Percentiles rank a stretch among this genome's conserved stretches.
Conservation (phyloP, 2,113 vertebrate genomes). For the Mixornis gularis region DNA sequence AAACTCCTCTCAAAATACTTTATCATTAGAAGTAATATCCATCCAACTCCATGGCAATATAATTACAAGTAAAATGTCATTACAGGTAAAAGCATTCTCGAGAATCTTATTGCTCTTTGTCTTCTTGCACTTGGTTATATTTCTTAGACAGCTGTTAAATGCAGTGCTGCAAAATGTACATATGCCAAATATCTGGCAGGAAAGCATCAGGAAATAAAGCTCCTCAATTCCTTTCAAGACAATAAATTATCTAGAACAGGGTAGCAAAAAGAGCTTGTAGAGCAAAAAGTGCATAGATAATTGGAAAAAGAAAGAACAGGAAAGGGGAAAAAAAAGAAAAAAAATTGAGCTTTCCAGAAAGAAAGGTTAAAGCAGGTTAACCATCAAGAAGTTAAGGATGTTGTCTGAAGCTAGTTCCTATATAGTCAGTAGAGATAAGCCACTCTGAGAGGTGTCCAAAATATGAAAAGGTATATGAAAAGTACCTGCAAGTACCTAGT, state of each 20-base stretch:
- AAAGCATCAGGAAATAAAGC: background rate
- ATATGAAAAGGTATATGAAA: background rate
- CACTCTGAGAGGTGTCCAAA: background rate
- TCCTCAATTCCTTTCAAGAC: background rate
- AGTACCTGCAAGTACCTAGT: background rate
- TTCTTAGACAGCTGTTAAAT: background rate
- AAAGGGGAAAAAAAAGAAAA: background rate
- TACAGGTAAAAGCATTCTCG: background rate
- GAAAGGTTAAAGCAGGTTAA: background rate
- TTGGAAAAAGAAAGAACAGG: background rate
- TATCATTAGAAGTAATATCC: background rate
- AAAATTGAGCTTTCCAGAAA: background rate
- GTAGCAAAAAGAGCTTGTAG: background rate
- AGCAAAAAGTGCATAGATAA: background rate
- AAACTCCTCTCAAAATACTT: background rate
- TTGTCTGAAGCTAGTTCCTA: background rate
- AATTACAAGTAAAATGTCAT: background rate
- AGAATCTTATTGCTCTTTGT: background rate
- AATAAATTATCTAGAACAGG: background rate
- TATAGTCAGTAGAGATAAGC: background rate
- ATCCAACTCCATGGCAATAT: background rate
- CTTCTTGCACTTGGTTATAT: background rate
- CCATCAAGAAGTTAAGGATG: background rate
- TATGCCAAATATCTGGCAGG: background rate
- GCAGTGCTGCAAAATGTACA: background rate